Percentiles rank a stretch among this genome's conserved stretches.
Evolutionary conservation across 2,113 vertebrate species (phyloP).

Genomic region (Percina caprodes): DNA sequence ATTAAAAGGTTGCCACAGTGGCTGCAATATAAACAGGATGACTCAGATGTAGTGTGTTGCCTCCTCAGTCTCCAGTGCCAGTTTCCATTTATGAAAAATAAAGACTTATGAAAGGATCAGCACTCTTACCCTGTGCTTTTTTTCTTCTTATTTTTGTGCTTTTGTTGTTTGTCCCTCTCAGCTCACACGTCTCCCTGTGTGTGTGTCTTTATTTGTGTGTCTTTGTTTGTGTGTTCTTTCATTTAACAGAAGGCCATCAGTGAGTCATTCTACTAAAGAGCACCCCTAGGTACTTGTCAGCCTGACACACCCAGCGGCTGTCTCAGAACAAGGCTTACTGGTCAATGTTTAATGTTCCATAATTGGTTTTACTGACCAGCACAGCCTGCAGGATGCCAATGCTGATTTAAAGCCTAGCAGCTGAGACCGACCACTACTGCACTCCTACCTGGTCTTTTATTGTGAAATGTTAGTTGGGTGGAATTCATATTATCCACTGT

Average conservation of each 20-base stretch:
- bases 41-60: slow-evolving; percentile 41
- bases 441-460: slow-evolving; percentile 20
- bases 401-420: slow-evolving; percentile 38
- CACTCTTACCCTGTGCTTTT: slow-evolving; percentile 25
- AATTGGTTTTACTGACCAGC: slow-evolving; percentile 66
- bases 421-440: slow-evolving; percentile 30
- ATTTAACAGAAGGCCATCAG: slow-evolving; percentile 61
- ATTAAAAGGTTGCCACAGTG: slow-evolving; percentile 27
- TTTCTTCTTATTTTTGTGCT: slow-evolving; percentile 6
- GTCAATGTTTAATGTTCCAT: slow-evolving; percentile 63
- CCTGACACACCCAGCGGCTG: slow-evolving; percentile 32
- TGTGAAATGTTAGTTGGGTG: slow-evolving; percentile 1
- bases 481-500: slow-evolving; percentile 18
- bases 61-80: slow-evolving; percentile 19
- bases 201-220: slow-evolving; percentile 25
- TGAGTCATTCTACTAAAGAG: slow-evolving; percentile 60
- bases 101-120: slow-evolving; percentile 51
- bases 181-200: slow-evolving; percentile 3
- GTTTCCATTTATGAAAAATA: slow-evolving; percentile 40
- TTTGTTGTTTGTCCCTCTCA: slow-evolving; percentile 33
- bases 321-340: slow-evolving; percentile 55
- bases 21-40: slow-evolving; percentile 21
- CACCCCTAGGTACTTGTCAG: slow-evolving; percentile 42
- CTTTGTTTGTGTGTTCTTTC: slow-evolving; percentile 41
- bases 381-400: slow-evolving; percentile 44